Conservation (phyloP, 2,113 vertebrate genomes). For the Paratilapia polleni region DNA sequence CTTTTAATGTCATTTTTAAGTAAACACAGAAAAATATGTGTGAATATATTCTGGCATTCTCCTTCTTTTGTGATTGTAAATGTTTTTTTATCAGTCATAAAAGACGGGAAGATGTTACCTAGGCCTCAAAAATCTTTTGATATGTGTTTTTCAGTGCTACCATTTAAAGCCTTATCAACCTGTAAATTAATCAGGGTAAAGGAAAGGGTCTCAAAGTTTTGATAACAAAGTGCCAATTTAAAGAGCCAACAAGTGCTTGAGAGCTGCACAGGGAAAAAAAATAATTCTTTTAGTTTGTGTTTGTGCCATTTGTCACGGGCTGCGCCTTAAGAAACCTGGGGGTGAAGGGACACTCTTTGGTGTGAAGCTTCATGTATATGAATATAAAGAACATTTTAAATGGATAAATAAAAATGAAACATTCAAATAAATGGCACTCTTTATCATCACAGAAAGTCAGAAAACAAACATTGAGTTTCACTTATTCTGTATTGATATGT, state of each 20-base stretch:
- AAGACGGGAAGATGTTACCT: accelerated
- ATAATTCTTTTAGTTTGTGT: neutral
- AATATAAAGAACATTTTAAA: neutral
- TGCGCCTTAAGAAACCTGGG: neutral
- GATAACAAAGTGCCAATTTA: neutral
- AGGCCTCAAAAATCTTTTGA: neutral
- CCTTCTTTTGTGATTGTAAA: too few species aligned
- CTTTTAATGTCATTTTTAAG: neutral
- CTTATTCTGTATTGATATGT: neutral
- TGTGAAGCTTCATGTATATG: neutral
- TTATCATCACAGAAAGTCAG: neutral
- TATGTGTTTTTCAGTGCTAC: neutral
- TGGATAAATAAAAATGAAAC: neutral
- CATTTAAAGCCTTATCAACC: neutral
- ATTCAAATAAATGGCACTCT: too few species aligned
- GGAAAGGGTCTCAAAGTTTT: neutral
- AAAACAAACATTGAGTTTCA: neutral
- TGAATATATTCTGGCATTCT: neutral
- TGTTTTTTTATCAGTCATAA: neutral
- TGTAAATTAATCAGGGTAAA: neutral
- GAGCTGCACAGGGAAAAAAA: too few species aligned
- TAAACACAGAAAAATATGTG: neutral
- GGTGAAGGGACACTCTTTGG: neutral
- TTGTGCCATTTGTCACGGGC: accelerated
- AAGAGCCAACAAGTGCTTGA: neutral